Evolutionary conservation across 2,888 invertebrate species (phyloP), one percentile per base, ranked within the genome.

Genomic region (Microplitis manilae): DNA sequence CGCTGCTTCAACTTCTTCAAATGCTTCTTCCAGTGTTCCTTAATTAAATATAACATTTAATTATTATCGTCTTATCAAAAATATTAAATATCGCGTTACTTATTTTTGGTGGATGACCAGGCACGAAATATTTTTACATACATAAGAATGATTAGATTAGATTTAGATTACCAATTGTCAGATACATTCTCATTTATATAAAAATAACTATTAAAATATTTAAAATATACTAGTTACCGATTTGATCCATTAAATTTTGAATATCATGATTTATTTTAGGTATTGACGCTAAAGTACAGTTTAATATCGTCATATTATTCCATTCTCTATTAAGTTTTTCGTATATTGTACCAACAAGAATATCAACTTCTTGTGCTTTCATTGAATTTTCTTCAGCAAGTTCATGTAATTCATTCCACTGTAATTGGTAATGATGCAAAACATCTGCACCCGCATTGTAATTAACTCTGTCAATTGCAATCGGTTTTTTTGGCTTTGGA

Each of bases 361-460:
- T 82, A 81, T 92, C 92, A 1, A 93, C 94, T 69, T 91, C 91
- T 84, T 90, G 92, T 7, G 95, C 94, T 83, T 91, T 91, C 40
- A 86, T 86, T 0, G 92, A 91, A 86, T 94, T 95, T 72, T 91
- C 91, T 83, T 95, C 95, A 1, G 94, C 93, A 77, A 93, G 91
- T 80, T 92, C 91, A 82, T 95, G 95, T 68, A 95, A 87, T 83
- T 93, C 93, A 17, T 92, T 93, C 95, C 95, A 96, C 79, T 94
- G 91, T 68, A 93, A 90, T 87, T 95, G 94, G 88, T 94, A 95
- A 88, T 94, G 93, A 80, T 93, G 92, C 69, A 95, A 88, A 79
- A 95, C 90, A 80, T 93, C 93, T 50, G 93, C 93, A 5, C 95
- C 95, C 82, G 94, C 94, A 85, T 93, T 92, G 72, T 91, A 90